Percentiles rank a stretch among this genome's conserved stretches.
Conservation (phyloP, 1,140 invertebrate genomes). For the Atopsyche davidsoni region DNA sequence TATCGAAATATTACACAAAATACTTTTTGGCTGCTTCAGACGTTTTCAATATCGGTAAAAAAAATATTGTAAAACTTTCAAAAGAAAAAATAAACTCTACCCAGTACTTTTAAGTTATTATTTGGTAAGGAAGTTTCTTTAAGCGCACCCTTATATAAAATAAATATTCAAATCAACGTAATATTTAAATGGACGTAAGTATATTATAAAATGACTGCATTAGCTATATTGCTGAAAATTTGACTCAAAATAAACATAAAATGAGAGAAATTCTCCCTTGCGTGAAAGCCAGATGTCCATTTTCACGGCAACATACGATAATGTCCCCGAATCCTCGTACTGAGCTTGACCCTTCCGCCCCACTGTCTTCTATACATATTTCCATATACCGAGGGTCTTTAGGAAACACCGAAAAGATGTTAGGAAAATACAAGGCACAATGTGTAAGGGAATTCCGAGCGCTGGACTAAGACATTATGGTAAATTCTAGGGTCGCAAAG, state of each 20-base stretch:
- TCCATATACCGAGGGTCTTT: background rate
- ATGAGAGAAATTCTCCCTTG: background rate
- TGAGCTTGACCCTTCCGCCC: constrained; percentile 11
- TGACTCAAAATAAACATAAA: background rate
- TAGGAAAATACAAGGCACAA: constrained; percentile 25
- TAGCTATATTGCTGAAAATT: background rate
- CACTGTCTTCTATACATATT: background rate
- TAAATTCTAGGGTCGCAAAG: constrained; percentile 21
- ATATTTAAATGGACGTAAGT: too few relatives aligned
- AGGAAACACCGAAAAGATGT: constrained; percentile 24
- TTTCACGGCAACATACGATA: constrained; percentile 19
- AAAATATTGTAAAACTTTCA: too few relatives aligned
- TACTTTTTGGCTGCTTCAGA: too few relatives aligned
- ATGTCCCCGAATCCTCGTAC: constrained; percentile 21
- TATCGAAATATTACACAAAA: too few relatives aligned
- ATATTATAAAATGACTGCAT: too few relatives aligned
- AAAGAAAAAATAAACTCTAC: too few relatives aligned
- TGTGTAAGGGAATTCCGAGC: constrained; percentile 12
- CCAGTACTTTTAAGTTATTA: too few relatives aligned
- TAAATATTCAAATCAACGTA: too few relatives aligned
- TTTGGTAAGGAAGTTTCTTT: too few relatives aligned
- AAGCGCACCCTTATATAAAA: too few relatives aligned
- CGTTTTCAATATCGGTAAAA: too few relatives aligned
- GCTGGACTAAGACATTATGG: constrained; percentile 21
- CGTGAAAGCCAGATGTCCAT: constrained; percentile 26